Conservation (phyloP, 2,797 vertebrate genomes). For the Paratrypauchen microcephalus region DNA sequence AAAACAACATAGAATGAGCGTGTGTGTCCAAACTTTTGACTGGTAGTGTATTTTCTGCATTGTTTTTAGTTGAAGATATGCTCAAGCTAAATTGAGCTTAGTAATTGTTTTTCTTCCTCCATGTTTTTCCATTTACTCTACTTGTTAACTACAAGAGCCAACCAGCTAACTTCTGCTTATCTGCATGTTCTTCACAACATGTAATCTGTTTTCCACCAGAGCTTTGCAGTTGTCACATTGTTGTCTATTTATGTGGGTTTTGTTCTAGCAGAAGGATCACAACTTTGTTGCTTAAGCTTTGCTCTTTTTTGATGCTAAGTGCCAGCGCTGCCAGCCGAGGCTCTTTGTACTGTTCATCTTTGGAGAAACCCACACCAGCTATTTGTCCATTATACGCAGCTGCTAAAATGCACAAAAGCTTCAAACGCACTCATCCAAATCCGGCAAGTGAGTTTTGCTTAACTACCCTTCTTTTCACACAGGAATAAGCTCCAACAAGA, state of each 20-base stretch:
- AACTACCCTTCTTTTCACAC: neutral
- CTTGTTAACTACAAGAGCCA: slow-evolving; percentile 38
- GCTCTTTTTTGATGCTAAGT: slow-evolving; percentile 49
- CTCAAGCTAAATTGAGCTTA: neutral
- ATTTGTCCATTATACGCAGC: slow-evolving; percentile 34
- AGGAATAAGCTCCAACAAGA: neutral
- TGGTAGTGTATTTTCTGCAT: neutral
- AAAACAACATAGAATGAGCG: too few species aligned
- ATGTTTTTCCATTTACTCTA: slow-evolving; percentile 54
- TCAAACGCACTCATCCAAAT: slow-evolving; percentile 43
- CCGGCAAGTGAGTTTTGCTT: slow-evolving; percentile 24
- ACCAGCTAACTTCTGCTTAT: slow-evolving; percentile 48
- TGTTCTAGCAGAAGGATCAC: slow-evolving; percentile 57
- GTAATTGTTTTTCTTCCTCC: slow-evolving; percentile 31
- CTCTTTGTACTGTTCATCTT: slow-evolving; percentile 57
- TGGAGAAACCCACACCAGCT: slow-evolving; percentile 43
- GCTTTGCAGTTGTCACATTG: slow-evolving; percentile 12
- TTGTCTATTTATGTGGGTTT: slow-evolving; percentile 51
- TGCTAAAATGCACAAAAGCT: slow-evolving; percentile 28
- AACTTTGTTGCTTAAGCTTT: slow-evolving; percentile 56
- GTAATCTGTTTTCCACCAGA: slow-evolving; percentile 3
- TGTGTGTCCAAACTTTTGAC: too few species aligned
- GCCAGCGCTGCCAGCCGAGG: slow-evolving; percentile 47
- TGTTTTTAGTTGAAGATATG: neutral
- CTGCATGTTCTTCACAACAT: slow-evolving; percentile 13